Percentiles rank a stretch among this genome's conserved stretches.
Evolutionary conservation across 64 coral and sea anemone species (phyloP).

Genomic region (Dendrophyllia cribrosa): DNA sequence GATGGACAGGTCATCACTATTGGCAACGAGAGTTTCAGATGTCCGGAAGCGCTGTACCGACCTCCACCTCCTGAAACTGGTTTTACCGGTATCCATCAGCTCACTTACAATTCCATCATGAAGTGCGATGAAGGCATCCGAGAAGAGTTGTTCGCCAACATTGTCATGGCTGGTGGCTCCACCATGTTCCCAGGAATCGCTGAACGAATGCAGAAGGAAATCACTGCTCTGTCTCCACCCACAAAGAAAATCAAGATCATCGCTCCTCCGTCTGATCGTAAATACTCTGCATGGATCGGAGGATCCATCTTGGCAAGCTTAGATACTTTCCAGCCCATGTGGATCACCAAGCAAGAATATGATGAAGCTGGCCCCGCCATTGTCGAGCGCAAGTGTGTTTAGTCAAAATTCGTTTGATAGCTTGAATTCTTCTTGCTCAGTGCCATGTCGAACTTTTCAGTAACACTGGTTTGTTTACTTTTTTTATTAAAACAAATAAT

Average conservation of each 20-base stretch:
- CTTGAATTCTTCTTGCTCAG: no score
- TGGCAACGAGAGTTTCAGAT: conserved; percentile 26
- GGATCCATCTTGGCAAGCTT: neutral
- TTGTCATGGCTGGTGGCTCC: conserved; percentile 25
- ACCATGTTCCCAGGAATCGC: conserved; percentile 32
- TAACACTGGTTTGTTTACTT: no score
- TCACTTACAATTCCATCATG: conserved; percentile 12
- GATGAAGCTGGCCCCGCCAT: neutral
- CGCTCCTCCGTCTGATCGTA: neutral
- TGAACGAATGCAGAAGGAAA: conserved; percentile 29
- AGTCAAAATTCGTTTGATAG: neutral
- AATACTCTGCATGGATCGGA: conserved; percentile 15
- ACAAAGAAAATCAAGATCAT: conserved; percentile 16
- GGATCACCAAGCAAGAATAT: neutral
- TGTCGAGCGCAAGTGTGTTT: neutral
- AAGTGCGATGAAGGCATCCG: conserved; percentile 21
- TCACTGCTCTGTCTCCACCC: neutral
- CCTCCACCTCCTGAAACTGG: neutral
- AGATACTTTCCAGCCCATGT: neutral
- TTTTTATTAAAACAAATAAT: no score
- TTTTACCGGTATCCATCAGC: conserved; percentile 12
- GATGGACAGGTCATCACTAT: conserved; percentile 48
- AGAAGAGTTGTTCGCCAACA: conserved; percentile 10
- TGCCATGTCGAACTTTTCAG: no score
- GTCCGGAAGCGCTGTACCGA: conserved; percentile 14